Base-by-base conservation (phyloP, 2,888 invertebrate species). In the Phytoseiulus persimilis region DNA sequence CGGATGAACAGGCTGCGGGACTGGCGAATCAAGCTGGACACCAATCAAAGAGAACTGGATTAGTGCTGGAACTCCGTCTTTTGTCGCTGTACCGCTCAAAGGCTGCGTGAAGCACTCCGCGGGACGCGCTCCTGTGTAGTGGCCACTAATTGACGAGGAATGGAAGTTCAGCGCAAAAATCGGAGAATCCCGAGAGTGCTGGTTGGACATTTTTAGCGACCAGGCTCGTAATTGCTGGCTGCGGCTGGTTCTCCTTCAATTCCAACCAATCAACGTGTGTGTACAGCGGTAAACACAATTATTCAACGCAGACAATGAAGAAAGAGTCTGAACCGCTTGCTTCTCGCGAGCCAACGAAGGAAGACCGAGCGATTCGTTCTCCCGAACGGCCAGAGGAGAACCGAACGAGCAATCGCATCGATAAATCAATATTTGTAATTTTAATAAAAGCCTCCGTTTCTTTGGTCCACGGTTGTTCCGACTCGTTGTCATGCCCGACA, bases 351-450 rank as follows among this genome's bases (percentile, higher is more conserved):
- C 23, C 5, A 65, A 23, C 65, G 65, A 18, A 28, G 11, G 65
- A 65, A 65, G 65, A 65, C 9, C 65, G 65, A 65, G 23, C 65
- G 11, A 65, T 1, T 23, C 65, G 65, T 14, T 23, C 11, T 28
- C 18, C 18, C 23, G 65, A 65, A 14, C 23, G 65, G 46, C 46
- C 46, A 14, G 14, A 46, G 14, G 46, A 6, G 46, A 65, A 65
- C 65, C 65, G 65, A 65, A 14, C 65, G 87, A 32, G 33, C 39
- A 32, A 45, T n/a, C 39, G 45, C 87, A 87, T 87, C 87, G 32
- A 87, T 87, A 87, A 87, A 87, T 87, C 87, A 87, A 87, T 87
- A 87, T 87, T 87, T 87, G 87, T 87, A 87, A 87, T 87, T 87
- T 87, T 87, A 87, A 87, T 87, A 87, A 87, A 87, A 87, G 87